Percentiles rank a stretch among this genome's conserved stretches.
These are phyloP conservation scores for Mellilla xanthometata DNA, from an alignment of 2,888 invertebrate species.

Conservation along the genomic window DNA sequence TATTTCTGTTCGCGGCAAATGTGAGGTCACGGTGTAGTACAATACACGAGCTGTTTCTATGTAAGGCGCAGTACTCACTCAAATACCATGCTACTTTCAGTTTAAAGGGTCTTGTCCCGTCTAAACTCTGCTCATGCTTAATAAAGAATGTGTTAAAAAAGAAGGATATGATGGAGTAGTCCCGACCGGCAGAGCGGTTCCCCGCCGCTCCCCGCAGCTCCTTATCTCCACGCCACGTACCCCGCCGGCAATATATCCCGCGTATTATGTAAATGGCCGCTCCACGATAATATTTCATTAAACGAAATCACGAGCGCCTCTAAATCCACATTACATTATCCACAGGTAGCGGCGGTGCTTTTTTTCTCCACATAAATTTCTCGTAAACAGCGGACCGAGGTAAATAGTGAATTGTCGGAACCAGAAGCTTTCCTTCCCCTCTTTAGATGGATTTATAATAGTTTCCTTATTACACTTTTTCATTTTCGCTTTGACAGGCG, in stretches of 20 bases:
- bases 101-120: too few species aligned
- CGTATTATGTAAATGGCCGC: slow-evolving; percentile 32
- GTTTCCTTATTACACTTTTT: slow-evolving; percentile 25
- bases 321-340: slow-evolving; percentile 28
- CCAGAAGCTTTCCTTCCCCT: slow-evolving; percentile 12
- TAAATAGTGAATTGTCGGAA: slow-evolving; percentile 15
- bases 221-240: slow-evolving; percentile 32
- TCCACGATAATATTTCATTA: slow-evolving; percentile 35
- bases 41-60: too few species aligned
- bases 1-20: background rate
- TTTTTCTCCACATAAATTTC: slow-evolving; percentile 15
- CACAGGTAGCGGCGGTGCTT: slow-evolving; percentile 26
- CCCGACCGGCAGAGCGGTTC: too few species aligned
- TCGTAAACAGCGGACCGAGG: slow-evolving; percentile 8
- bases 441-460: slow-evolving; percentile 22
- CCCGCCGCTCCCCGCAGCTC: too few species aligned
- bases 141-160: too few species aligned
- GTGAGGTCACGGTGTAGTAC: slow-evolving; percentile 5
- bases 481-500: slow-evolving; percentile 21
- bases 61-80: too few species aligned
- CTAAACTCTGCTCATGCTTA: too few species aligned
- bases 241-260: slow-evolving; percentile 28
- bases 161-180: too few species aligned
- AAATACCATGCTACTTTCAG: too few species aligned
- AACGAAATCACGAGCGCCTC: slow-evolving; percentile 33